A percentile compares a stretch with the other conserved stretches of the same genome.
Conservation (phyloP, 2,888 invertebrate species). For the Cryptocephalus primarius region DNA sequence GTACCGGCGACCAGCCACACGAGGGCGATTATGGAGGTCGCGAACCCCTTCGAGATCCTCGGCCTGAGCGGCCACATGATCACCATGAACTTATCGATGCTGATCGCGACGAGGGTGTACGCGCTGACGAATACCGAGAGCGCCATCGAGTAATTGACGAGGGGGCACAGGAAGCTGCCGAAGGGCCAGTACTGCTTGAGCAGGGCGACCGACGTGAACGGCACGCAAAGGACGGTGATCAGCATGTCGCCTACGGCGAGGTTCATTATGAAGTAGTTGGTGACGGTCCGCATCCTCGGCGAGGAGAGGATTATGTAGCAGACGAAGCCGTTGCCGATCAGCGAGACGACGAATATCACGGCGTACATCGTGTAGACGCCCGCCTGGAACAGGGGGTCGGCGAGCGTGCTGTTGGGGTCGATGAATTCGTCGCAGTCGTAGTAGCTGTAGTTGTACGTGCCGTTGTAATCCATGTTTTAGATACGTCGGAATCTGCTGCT, state of each 20-base stretch:
- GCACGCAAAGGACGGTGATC: conserved; percentile 84
- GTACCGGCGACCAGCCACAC: conserved; percentile 69
- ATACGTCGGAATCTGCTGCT: too few relatives aligned
- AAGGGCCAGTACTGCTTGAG: conserved; percentile 84
- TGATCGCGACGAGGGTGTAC: conserved; percentile 83
- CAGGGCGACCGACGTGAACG: conserved; percentile 76
- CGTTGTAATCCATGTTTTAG: background rate
- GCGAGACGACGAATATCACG: conserved; percentile 57
- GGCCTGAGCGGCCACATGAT: conserved; percentile 82
- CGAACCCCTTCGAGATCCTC: conserved; percentile 61
- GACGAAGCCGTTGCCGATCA: conserved; percentile 67
- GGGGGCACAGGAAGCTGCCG: conserved; percentile 66
- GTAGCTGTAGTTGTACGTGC: conserved; percentile 1
- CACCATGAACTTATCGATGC: conserved; percentile 80
- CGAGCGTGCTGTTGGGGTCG: conserved; percentile 12
- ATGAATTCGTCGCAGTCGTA: conserved; percentile 14
- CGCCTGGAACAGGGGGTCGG: conserved; percentile 45
- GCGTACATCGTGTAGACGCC: conserved; percentile 61
- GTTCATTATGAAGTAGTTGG: conserved; percentile 85
- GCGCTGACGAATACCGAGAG: conserved; percentile 76
- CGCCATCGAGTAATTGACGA: conserved; percentile 63
- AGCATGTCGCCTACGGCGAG: conserved; percentile 82
- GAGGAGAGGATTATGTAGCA: conserved; percentile 78
- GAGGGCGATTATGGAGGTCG: conserved; percentile 54
- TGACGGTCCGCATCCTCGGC: conserved; percentile 82